Conservation (phyloP, 2,888 invertebrate species). For the Diadegma fenestrale region DNA sequence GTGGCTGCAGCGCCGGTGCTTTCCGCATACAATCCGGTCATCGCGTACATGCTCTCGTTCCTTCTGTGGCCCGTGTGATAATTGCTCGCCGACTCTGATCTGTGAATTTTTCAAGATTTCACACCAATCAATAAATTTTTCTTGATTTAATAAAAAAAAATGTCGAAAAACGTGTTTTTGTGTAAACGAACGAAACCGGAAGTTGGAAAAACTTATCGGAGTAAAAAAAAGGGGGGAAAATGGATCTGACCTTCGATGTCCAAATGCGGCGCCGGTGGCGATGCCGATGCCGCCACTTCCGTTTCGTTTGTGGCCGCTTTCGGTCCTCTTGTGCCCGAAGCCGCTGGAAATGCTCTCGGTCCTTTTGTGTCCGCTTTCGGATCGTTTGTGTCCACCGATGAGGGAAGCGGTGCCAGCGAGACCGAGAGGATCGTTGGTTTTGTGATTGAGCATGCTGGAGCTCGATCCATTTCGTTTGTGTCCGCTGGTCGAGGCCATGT, state of each 20-base stretch:
- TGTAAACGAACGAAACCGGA: background rate
- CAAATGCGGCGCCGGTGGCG: conserved; percentile 72
- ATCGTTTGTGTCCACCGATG: conserved; percentile 80
- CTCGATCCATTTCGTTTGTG: conserved; percentile 83
- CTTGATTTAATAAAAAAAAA: background rate
- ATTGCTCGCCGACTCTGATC: conserved; percentile 83
- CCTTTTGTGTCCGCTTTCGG: conserved; percentile 81
- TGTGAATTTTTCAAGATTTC: conserved; percentile 51
- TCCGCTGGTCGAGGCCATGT: conserved; percentile 80
- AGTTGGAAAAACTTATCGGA: background rate
- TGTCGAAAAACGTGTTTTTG: background rate
- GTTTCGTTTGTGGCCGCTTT: conserved; percentile 71
- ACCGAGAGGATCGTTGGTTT: conserved; percentile 69
- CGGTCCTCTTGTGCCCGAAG: conserved; percentile 82
- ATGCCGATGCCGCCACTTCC: conserved; percentile 61
- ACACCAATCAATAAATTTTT: too few species aligned
- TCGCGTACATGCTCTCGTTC: conserved; percentile 95
- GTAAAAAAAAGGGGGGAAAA: conserved; percentile 19
- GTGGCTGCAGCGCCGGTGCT: conserved; percentile 85
- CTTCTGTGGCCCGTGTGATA: conserved; percentile 87
- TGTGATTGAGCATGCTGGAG: conserved; percentile 82
- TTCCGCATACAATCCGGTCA: conserved; percentile 94
- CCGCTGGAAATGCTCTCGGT: conserved; percentile 84
- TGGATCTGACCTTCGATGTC: conserved; percentile 78
- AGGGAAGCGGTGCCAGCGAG: conserved; percentile 68